A percentile compares a stretch with the other conserved stretches of the same genome.
Evolutionary conservation across 2,113 vertebrate species (phyloP).

Genomic region (Excalfactoria chinensis): DNA sequence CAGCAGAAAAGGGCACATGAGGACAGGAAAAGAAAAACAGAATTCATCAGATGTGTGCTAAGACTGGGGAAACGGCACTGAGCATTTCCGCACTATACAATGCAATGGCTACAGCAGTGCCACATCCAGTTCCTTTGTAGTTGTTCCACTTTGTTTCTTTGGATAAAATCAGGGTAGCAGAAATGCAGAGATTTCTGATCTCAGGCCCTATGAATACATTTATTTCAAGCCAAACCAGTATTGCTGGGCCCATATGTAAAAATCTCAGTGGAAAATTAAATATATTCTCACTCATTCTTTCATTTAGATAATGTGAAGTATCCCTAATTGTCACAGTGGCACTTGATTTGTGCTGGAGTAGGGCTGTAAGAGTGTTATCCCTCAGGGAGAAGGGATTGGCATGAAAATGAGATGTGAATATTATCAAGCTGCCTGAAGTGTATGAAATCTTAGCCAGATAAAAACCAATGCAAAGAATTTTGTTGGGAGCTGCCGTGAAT

Average conservation of each 20-base stretch:
- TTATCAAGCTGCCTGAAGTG: neutral
- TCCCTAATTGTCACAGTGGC: slow-evolving; percentile 43
- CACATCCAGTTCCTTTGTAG: neutral
- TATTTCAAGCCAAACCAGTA: neutral
- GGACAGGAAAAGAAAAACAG: neutral
- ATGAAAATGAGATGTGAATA: slow-evolving; percentile 43
- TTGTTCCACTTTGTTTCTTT: neutral
- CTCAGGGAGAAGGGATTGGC: neutral
- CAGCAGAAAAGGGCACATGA: neutral
- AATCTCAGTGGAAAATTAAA: slow-evolving; percentile 6
- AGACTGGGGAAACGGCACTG: neutral
- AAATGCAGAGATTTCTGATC: neutral
- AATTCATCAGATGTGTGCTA: neutral
- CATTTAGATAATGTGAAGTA: slow-evolving; percentile 32
- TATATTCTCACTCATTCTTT: neutral
- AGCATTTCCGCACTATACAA: neutral
- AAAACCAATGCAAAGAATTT: neutral
- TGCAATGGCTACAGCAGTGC: neutral
- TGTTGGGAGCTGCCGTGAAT: neutral
- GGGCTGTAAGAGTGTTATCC: neutral
- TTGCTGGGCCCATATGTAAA: neutral
- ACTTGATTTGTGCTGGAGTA: slow-evolving; percentile 10
- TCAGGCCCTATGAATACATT: neutral
- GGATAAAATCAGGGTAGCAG: neutral
- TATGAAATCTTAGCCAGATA: slow-evolving; percentile 28